phyloP scores from a whole-genome alignment of 2,797 vertebrate species.

The Ateles fusciceps region DNA sequence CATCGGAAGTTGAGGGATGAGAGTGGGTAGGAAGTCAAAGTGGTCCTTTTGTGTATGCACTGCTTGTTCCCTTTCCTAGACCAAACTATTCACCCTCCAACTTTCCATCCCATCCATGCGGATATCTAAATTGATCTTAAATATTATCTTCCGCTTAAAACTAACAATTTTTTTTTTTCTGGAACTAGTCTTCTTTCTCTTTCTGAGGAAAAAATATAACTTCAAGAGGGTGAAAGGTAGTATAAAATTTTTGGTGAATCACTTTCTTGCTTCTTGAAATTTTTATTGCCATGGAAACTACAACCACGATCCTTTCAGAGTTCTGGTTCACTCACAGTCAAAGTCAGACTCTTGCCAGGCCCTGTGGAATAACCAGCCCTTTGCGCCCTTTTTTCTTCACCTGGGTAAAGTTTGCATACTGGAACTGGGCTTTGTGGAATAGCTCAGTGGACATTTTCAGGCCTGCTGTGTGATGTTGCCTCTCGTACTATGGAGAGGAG shows the following conservation, averaged over 20 bases:
- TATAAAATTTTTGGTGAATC: background rate
- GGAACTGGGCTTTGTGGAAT: background rate
- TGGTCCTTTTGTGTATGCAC: background rate
- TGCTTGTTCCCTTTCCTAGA: background rate
- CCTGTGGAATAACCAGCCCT: background rate
- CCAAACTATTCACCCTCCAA: background rate
- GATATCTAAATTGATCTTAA: background rate
- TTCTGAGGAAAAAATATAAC: background rate
- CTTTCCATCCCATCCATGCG: background rate
- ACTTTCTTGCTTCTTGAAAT: slow-evolving; percentile 10
- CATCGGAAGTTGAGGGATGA: background rate
- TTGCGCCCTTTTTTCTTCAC: background rate
- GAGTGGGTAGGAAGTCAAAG: background rate
- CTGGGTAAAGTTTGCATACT: background rate
- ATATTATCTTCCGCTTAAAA: slow-evolving; percentile 7
- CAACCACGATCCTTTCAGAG: background rate
- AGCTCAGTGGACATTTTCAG: background rate
- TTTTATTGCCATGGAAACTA: background rate
- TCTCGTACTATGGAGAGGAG: background rate
- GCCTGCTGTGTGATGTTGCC: background rate
- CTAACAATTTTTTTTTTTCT: background rate
- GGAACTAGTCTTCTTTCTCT: background rate
- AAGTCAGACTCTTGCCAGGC: background rate
- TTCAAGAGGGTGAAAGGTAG: background rate
- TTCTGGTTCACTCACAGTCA: background rate